phyloP scores from a whole-genome alignment of 2,888 invertebrate genomes.

The Sturmia bella region DNA sequence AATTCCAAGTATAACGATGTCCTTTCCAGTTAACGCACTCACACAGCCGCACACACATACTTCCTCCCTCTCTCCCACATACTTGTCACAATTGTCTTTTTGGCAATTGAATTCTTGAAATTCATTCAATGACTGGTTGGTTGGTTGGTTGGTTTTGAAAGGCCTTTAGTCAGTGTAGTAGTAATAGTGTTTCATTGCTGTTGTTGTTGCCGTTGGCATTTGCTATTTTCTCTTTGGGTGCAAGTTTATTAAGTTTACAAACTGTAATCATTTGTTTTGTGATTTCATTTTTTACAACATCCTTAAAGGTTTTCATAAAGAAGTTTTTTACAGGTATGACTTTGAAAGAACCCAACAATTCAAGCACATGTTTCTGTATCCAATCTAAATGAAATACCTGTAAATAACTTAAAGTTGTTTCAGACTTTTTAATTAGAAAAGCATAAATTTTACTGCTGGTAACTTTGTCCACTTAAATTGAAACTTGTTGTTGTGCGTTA shows the following conservation, averaged over 20 bases:
- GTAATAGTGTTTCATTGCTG: too few relatives aligned
- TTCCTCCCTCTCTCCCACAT: not conserved
- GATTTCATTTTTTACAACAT: not conserved
- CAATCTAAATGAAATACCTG: too few relatives aligned
- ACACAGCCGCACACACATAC: not conserved
- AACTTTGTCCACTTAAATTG: not conserved
- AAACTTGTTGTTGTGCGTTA: not conserved
- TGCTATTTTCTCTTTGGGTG: conserved; percentile 34
- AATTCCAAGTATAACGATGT: not conserved
- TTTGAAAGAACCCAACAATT: too few relatives aligned
- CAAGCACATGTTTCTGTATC: too few relatives aligned
- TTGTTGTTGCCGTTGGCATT: conserved; percentile 1
- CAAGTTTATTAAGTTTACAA: conserved; percentile 46
- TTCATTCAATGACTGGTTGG: conserved; percentile 16
- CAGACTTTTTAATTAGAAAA: too few relatives aligned
- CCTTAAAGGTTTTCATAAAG: not conserved
- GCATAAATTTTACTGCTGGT: too few relatives aligned
- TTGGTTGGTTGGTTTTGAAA: conserved; percentile 12
- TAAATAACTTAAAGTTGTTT: too few relatives aligned
- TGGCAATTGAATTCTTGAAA: conserved; percentile 43
- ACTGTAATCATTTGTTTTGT: conserved; percentile 22
- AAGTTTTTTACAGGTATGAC: not conserved
- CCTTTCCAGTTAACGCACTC: not conserved
- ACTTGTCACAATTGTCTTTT: conserved; percentile 41
- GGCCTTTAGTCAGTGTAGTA: conserved; percentile 11